Evolutionary conservation across 2,113 vertebrate species (phyloP).

Genomic region (Ptychochromis oligacanthus): DNA sequence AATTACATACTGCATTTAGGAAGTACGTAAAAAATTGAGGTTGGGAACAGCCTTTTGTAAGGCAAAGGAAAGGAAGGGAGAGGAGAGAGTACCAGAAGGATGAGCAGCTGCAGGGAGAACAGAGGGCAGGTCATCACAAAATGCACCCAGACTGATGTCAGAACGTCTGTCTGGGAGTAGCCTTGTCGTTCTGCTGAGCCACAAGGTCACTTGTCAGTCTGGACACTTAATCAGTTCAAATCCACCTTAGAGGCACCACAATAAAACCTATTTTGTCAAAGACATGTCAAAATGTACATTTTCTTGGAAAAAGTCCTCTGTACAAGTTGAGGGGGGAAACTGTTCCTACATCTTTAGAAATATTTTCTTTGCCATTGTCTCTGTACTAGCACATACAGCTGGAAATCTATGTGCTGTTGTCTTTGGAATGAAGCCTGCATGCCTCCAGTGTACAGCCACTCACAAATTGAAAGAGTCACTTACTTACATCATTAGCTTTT

Average conservation of each 20-base stretch:
- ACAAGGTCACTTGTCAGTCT: constrained; percentile 48
- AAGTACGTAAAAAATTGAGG: constrained; percentile 12
- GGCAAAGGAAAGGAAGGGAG: not conserved
- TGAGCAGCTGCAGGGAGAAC: constrained; percentile 27
- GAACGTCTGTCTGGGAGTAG: constrained; percentile 15
- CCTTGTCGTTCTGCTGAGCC: not conserved
- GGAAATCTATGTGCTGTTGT: constrained; percentile 63
- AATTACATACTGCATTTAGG: not conserved
- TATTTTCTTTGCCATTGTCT: constrained; percentile 23
- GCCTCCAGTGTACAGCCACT: constrained; percentile 46
- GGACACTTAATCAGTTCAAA: constrained; percentile 35
- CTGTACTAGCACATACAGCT: constrained; percentile 10
- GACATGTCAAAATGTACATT: constrained; percentile 2
- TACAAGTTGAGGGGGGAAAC: fast-evolving
- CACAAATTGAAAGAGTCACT: constrained; percentile 78
- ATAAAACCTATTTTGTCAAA: not conserved
- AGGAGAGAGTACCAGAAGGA: not conserved
- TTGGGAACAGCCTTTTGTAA: not conserved
- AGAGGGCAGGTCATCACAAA: constrained; percentile 27
- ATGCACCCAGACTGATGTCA: constrained; percentile 20
- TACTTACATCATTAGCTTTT: constrained; percentile 83
- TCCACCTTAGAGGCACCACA: not conserved
- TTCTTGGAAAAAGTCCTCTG: not conserved
- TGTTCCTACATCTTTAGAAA: too few species aligned
- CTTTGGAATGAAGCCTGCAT: constrained; percentile 59